Conservation (phyloP, 2,888 invertebrate species). For the Deladenus siricidicola region DNA sequence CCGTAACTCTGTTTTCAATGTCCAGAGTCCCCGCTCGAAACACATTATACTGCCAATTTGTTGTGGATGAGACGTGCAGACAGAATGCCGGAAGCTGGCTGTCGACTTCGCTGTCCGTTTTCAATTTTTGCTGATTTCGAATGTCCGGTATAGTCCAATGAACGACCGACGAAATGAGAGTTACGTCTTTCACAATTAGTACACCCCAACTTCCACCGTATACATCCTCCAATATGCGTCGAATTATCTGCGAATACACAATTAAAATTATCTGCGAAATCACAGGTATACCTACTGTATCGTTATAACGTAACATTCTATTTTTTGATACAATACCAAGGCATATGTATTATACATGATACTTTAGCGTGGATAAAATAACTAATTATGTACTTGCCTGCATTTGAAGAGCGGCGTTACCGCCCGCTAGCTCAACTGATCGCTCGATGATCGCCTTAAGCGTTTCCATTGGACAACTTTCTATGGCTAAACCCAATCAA, state of each 20-base stretch:
- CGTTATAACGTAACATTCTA: neutral
- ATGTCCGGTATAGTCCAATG: conserved; percentile 53
- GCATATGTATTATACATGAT: neutral
- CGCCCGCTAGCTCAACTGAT: conserved; percentile 23
- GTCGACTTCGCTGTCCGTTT: neutral
- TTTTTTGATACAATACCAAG: neutral
- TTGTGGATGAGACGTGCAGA: conserved; percentile 32
- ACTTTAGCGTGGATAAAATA: neutral
- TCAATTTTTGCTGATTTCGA: neutral
- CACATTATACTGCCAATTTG: conserved; percentile 50
- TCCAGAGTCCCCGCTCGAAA: conserved; percentile 50
- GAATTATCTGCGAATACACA: conserved; percentile 38
- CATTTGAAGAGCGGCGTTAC: conserved; percentile 31
- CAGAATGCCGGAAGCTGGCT: conserved; percentile 43
- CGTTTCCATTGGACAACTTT: conserved; percentile 47
- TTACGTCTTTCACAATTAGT: conserved; percentile 42
- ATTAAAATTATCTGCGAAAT: too few relatives aligned
- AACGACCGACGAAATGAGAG: conserved; percentile 44
- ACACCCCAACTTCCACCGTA: conserved; percentile 53
- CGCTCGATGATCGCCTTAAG: conserved; percentile 43
- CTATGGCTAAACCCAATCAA: too few relatives aligned
- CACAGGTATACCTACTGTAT: too few relatives aligned
- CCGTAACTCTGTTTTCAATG: conserved; percentile 44
- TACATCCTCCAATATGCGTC: conserved; percentile 49
- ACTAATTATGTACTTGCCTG: conserved; percentile 19